phyloP scores from a whole-genome alignment of 2,888 invertebrate species.

The Drosophila helvetica region DNA sequence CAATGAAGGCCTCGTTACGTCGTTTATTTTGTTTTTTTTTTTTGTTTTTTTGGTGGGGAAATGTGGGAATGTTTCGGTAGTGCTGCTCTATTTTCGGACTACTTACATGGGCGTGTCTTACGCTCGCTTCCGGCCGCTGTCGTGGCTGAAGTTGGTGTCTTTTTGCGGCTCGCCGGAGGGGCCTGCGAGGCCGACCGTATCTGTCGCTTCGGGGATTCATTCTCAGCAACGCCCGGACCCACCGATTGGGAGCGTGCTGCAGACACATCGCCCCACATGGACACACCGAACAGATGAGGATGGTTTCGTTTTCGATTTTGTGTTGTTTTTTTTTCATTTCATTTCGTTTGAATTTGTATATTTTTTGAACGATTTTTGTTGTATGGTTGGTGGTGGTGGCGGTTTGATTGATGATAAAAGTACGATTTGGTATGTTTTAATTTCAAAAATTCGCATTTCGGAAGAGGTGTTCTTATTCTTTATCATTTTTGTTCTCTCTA shows the following conservation, averaged over 20 bases:
- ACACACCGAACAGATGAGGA: not conserved
- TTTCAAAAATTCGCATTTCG: constrained; percentile 49
- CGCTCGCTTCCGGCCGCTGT: constrained; percentile 82
- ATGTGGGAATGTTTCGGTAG: constrained; percentile 9
- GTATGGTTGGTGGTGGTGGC: constrained; percentile 49
- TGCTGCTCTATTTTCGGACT: constrained; percentile 63
- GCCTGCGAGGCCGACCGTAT: constrained; percentile 85
- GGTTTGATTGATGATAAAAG: constrained; percentile 69
- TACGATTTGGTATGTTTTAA: constrained; percentile 67
- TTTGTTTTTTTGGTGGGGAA: not conserved
- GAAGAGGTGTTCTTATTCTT: constrained; percentile 22
- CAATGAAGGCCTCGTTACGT: constrained; percentile 35
- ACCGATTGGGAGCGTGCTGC: constrained; percentile 89
- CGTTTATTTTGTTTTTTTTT: constrained; percentile 1
- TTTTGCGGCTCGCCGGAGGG: constrained; percentile 85
- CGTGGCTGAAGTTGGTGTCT: constrained; percentile 84
- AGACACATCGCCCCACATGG: not conserved
- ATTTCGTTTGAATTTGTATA: constrained; percentile 20
- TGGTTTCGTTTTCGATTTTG: constrained; percentile 31
- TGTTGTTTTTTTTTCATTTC: constrained; percentile 13
- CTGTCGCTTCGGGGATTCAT: constrained; percentile 92
- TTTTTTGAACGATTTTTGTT: constrained; percentile 30
- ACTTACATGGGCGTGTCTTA: constrained; percentile 90
- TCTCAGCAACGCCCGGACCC: constrained; percentile 87
- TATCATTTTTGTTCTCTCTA: constrained; percentile 26